Percentiles rank a stretch among this genome's conserved stretches.
These are phyloP conservation scores for Sebastes diploproa DNA, from an alignment of 2,797 vertebrate genomes.

Conservation along the genomic window DNA sequence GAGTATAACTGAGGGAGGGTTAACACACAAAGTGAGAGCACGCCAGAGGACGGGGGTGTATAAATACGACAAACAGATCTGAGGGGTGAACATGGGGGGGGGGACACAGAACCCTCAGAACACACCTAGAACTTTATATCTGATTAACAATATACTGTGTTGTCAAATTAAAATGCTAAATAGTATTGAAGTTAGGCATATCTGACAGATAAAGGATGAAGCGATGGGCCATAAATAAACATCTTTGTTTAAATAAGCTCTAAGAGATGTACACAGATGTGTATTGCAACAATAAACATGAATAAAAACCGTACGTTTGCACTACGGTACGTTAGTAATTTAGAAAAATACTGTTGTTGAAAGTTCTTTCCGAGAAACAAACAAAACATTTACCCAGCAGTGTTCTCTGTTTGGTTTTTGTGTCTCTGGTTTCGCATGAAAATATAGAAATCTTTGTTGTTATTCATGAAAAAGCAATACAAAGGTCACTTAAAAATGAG, in stretches of 20 bases:
- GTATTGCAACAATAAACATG: constrained; percentile 78
- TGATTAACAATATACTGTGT: constrained; percentile 70
- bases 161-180: constrained; percentile 71
- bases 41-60: constrained; percentile 20
- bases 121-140: constrained; percentile 66
- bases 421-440: constrained; percentile 81
- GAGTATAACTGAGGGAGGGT: constrained; percentile 22
- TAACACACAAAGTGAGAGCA: constrained; percentile 46
- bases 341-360: constrained; percentile 77
- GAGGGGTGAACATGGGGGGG: constrained; percentile 30
- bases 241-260: constrained; percentile 75
- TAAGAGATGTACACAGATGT: constrained; percentile 69
- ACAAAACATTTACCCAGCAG: constrained; percentile 66
- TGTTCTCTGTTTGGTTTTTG: constrained; percentile 70
- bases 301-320: constrained; percentile 53
- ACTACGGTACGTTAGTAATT: constrained; percentile 57
- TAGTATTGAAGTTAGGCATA: constrained; percentile 47
- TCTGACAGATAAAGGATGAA: constrained; percentile 58
- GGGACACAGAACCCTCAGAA: constrained; percentile 61
- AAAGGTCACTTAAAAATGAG: constrained; percentile 86
- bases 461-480: constrained; percentile 81
- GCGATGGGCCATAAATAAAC: constrained; percentile 75
- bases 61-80: constrained; percentile 59
- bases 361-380: constrained; percentile 64
- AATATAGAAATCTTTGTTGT: constrained; percentile 84